phyloP scores from a whole-genome alignment of 1,140 invertebrate genomes.

The Conus betulinus region DNA sequence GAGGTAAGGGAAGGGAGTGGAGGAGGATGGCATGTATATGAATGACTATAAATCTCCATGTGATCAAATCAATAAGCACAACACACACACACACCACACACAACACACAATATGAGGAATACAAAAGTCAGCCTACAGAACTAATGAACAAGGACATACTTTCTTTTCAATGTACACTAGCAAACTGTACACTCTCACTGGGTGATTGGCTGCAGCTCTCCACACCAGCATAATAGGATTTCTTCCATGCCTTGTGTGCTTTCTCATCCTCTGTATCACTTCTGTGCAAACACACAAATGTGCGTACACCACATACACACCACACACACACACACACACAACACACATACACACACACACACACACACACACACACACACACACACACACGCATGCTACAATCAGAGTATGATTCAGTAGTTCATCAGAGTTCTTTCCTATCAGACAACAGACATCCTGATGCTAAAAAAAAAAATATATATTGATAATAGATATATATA shows the following conservation, averaged over 20 bases:
- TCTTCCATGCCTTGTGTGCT: constrained; percentile 91
- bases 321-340: neutral
- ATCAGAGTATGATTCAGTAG: no score
- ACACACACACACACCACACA: neutral
- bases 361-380: constrained; percentile 12
- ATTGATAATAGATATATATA: no score
- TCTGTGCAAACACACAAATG: constrained; percentile 53
- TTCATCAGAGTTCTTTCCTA: neutral
- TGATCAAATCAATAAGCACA: neutral
- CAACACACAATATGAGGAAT: no score
- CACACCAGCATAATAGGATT: constrained; percentile 92
- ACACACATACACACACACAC: constrained; percentile 14
- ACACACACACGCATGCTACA: neutral
- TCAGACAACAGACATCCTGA: no score
- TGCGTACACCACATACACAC: neutral
- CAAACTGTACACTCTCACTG: constrained; percentile 73
- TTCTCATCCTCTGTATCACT: constrained; percentile 78
- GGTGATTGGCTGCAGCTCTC: constrained; percentile 88
- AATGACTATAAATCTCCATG: no score
- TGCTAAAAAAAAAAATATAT: no score
- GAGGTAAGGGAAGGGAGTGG: no score
- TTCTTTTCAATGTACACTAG: no score
- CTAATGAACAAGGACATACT: no score
- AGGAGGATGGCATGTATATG: no score
- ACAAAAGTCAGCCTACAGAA: no score